Base-by-base conservation (phyloP, 2,797 vertebrate genomes). In the Eidolon dupreanum region DNA sequence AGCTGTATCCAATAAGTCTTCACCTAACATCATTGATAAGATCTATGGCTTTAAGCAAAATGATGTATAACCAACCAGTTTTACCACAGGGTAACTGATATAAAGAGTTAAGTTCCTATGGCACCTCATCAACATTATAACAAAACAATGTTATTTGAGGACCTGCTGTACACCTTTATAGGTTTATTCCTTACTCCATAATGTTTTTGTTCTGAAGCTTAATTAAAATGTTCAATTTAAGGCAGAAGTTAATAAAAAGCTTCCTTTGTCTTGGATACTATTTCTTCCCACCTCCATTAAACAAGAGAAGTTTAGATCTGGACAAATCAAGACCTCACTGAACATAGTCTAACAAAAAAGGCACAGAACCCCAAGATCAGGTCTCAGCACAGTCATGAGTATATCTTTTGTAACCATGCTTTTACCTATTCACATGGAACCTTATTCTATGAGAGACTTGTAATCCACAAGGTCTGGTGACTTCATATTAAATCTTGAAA, bases 401-500 rank as follows among this genome's bases (percentile, higher is more conserved):
- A n/a, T 57, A 93, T 63, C 53, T 71, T 17, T 63, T 89, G n/a
- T 28, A 26, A 38, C 70, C 46, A 66, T 1, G 4, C 38, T 81
- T 66, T 79, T 59, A 26, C n/a, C 20, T 20, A 31, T 68, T 33
- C 17, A 13, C 22, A 10, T 61, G 38, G 28, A 65, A n/a, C 71
- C 55, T 65, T 75, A 46, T 57, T 63, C 57, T 33, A 0, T 26
- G n/a, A 71, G 38, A 31, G 8, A 49, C 20, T 96, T 71, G 12
- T 49, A 38, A 38, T 12, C 41, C 0, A 63, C n/a, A 73, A 71
- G 13, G 19, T 57, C 82, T 85, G 28, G 28, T 57, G 20, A 68
- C 43, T 70, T 90, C 53, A 15, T 75, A 38, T 65, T 90, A 82
- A 46, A 51, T 81, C 38, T 78, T 90, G 83, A 93, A 73, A 85